A percentile compares a stretch with the other conserved stretches of the same genome.
These are phyloP conservation scores for Hydrophis major DNA, from an alignment of 2,797 vertebrate genomes.

Conservation along the genomic window DNA sequence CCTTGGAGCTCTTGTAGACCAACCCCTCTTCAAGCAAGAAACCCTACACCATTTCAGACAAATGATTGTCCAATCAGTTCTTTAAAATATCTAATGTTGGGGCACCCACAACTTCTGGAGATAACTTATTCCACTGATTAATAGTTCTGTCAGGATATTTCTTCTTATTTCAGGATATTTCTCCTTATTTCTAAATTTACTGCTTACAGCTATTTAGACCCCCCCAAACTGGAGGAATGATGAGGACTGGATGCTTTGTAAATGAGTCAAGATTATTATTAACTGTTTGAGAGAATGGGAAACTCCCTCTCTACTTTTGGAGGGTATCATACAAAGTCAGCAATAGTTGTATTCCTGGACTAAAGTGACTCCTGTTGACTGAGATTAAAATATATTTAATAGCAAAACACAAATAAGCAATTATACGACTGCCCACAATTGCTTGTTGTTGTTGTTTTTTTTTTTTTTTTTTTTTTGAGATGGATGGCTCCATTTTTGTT, in stretches of 20 bases:
- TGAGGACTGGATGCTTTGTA: not conserved
- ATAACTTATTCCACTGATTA: not conserved
- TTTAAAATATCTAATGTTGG: not conserved
- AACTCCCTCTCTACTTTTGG: not conserved
- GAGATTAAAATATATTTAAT: not conserved
- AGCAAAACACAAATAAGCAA: not conserved
- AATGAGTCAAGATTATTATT: not conserved
- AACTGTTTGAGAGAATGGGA: not conserved
- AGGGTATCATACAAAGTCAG: not conserved
- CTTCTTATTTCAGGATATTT: not conserved
- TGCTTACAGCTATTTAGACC: not conserved
- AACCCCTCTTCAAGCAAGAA: not conserved
- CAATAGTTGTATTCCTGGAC: not conserved
- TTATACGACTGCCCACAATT: not conserved
- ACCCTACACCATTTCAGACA: not conserved
- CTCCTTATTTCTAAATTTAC: not conserved
- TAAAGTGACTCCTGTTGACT: not conserved
- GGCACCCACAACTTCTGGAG: not conserved
- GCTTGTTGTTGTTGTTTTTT: not conserved
- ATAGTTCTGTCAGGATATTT: not conserved
- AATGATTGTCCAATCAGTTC: not conserved
- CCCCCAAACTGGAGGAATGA: not conserved
- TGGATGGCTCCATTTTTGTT: not conserved
- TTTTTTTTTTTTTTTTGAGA: not conserved
- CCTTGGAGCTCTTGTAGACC: not conserved